Conservation (phyloP, 1,140 invertebrate species). For the Fopius arisanus region DNA sequence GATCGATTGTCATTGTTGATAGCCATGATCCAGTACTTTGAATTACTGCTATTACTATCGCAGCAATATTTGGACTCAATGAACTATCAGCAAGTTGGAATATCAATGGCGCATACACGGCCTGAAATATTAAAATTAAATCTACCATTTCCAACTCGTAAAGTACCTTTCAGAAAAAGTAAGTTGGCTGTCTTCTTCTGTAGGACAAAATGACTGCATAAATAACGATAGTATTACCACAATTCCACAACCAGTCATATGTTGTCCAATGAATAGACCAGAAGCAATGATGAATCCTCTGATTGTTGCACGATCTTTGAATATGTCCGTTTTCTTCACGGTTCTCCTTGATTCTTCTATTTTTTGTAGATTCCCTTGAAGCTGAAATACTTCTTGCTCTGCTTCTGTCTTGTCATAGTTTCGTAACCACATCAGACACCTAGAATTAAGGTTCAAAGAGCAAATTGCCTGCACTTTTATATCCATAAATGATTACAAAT, state of each 20-base stretch:
- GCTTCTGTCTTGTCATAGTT: constrained; percentile 57
- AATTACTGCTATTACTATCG: constrained; percentile 66
- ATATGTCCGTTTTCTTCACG: constrained; percentile 42
- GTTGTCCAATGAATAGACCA: constrained; percentile 57
- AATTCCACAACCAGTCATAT: constrained; percentile 56
- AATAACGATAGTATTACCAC: constrained; percentile 44
- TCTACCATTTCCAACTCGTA: no score
- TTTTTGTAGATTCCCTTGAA: constrained; percentile 49
- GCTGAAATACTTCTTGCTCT: constrained; percentile 45
- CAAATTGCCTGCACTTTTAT: constrained; percentile 30
- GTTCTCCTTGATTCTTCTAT: constrained; percentile 23
- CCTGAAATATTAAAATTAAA: no score
- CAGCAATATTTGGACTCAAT: constrained; percentile 57
- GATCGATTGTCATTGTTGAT: constrained; percentile 68
- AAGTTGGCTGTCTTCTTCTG: no score
- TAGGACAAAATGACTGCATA: no score
- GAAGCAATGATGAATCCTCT: constrained; percentile 61
- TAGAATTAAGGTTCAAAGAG: constrained; percentile 24
- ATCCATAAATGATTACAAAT: constrained; percentile 30
- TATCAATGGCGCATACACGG: constrained; percentile 68
- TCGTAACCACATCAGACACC: constrained; percentile 66
- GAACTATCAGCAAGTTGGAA: constrained; percentile 64
- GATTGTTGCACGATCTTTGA: constrained; percentile 51
- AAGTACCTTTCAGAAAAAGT: no score
- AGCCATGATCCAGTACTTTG: constrained; percentile 62